Evolutionary conservation across 2,888 invertebrate genomes (phyloP), one percentile per base, ranked within the genome.

Genomic region (Molorchus minor): DNA sequence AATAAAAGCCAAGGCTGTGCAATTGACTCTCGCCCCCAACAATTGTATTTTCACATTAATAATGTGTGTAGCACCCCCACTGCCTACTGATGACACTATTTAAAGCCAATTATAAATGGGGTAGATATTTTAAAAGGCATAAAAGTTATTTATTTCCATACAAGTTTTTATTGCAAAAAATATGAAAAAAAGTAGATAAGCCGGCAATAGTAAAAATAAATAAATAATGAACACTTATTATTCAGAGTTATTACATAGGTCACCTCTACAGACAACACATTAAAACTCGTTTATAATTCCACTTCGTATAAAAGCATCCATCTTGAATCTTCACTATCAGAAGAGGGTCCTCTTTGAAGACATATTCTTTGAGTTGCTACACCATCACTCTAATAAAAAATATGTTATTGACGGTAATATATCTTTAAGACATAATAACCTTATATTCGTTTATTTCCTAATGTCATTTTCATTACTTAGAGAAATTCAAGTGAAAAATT

Each of bases 181-280:
- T 5, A 33, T 33, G 3, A 33, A 3, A 33, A 19, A 56, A 46
- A 43, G 54, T 54, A 43, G 43, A 16, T 43, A 61, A 30, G 36
- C n/a, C 17, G 51, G 40, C 7, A 43, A 56, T 54, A 56, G 46
- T 20, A 19, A 53, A 7, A 30, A 57, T 38, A 7, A 69, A 2
- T 38, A 61, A 54, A 52, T 59, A 65, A 53, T 69, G 67, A 0
- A 63, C 10, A 10, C 56, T 49, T n/a, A 62, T 33, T 54, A 30
- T 65, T 4, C 21, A 17, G 69, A 58, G 10, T 76, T 73, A 77
- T 96, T 96, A 79, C 96, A 96, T 29, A 96, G 83, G 79, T 96
- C 95, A 3, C 96, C 96, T 71, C 86, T 87, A 74, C 96, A 96
- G 76, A 96, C n/a, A 93, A 76, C 96, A 96, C 91, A 95, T 93